A percentile compares a stretch with the other conserved stretches of the same genome.
Conservation (phyloP, 2,888 invertebrate genomes). For the Pecten maximus region DNA sequence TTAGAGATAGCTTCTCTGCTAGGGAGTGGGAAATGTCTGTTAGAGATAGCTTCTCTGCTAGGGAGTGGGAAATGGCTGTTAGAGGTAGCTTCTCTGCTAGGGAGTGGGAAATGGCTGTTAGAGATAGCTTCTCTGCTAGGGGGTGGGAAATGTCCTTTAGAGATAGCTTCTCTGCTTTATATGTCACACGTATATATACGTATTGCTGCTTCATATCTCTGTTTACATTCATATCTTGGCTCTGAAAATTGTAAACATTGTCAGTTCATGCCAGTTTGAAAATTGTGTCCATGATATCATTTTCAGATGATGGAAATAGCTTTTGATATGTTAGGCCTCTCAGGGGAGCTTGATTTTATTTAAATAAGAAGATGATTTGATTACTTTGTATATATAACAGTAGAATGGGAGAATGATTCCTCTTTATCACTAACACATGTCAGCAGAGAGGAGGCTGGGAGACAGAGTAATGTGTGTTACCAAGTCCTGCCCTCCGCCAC, state of each 20-base stretch:
- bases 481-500: background rate
- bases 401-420: slow-evolving; percentile 3
- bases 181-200: too few species aligned
- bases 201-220: too few species aligned
- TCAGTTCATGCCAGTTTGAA: slow-evolving; percentile 8
- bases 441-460: background rate
- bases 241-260: background rate
- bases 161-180: too few species aligned
- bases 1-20: too few species aligned
- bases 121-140: too few species aligned
- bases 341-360: background rate
- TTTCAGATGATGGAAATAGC: background rate
- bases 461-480: background rate
- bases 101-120: too few species aligned
- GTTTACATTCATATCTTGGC: background rate
- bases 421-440: background rate
- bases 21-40: too few species aligned
- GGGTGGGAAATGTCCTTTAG: too few species aligned
- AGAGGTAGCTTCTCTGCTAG: too few species aligned
- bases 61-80: too few species aligned
- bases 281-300: background rate
- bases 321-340: background rate
- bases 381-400: slow-evolving; percentile 12
- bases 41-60: too few species aligned
- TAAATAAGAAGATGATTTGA: background rate